Base-by-base conservation (phyloP, 2,888 invertebrate genomes). In the Callimorpha dominula region DNA sequence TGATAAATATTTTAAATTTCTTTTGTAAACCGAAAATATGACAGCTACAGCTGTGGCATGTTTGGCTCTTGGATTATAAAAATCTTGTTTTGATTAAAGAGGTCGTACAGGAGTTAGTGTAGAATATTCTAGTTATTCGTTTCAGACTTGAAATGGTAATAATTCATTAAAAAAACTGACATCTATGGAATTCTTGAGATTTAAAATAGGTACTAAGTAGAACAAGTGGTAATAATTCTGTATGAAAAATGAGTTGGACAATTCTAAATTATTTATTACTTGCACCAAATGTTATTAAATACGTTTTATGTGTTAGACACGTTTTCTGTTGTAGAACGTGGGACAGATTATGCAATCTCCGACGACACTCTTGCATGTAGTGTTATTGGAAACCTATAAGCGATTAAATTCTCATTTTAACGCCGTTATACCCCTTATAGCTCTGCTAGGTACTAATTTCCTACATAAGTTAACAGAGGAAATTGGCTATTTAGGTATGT, bases 371-470 rank as follows among this genome's bases (percentile, higher is more conserved):
- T 62, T 52, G 46, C 69, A 46, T 54, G 57, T 46, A 66, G 40
- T 63, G 68, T 69, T 71, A 71, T 71, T 74, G 73, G 71, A 73
- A 78, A 68, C 60, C 72, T 65, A 67, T 49, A 52, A 52, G 67
- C 63, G 67, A 73, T 80, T 73, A 73, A 65, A 77, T 77, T 70
- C 40, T 57, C 60, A 60, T 80, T 77, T 49, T 73, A 75, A 74
- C 68, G 65, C 65, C 60, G 60, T 73, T 71, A 70, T 63, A 40
- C 71, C 46, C 68, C 62, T 71, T 79, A 65, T 17, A 7, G 66
- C 64, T 69, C 65, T 46, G 68, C 68, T 60, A 49, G 9, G 20
- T 43, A 73, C 70, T 70, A 63, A 73, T 78, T 60, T 60, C 57
- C 65, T 65, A 50, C 14, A 3, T 64, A 40, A 78, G 20, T 43